phyloP scores from a whole-genome alignment of 1,140 invertebrate species.

The Diorhabda sublineata region DNA sequence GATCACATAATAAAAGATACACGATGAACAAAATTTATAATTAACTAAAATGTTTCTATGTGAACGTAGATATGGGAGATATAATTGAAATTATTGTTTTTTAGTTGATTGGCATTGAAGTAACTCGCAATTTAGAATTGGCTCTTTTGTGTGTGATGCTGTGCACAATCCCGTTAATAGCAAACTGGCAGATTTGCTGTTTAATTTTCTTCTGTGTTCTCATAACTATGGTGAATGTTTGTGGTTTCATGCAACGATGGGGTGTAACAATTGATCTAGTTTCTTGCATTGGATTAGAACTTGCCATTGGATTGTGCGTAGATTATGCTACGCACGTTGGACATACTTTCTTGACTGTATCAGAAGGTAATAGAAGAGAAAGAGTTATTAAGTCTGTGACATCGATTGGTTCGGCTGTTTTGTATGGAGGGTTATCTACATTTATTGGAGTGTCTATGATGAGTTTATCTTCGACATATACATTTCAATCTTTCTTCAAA shows the following conservation, averaged over 20 bases:
- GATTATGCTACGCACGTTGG: constrained; percentile 87
- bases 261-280: constrained; percentile 82
- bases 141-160: constrained; percentile 77
- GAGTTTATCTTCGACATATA: constrained; percentile 69
- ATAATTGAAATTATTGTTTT: constrained; percentile 21
- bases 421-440: constrained; percentile 77
- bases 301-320: constrained; percentile 83
- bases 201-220: constrained; percentile 76
- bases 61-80: not conserved
- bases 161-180: constrained; percentile 74
- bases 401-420: constrained; percentile 73
- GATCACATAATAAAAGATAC: no score
- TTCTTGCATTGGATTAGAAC: constrained; percentile 76
- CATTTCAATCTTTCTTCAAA: constrained; percentile 77
- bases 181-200: constrained; percentile 71
- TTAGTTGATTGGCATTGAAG: constrained; percentile 65
- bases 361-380: constrained; percentile 54
- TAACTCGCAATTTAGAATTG: constrained; percentile 73
- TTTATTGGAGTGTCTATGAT: constrained; percentile 72
- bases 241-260: constrained; percentile 76
- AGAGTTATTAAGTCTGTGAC: constrained; percentile 66
- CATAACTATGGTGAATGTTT: constrained; percentile 74
- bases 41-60: not conserved
- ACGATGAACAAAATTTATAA: not conserved
- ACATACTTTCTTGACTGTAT: constrained; percentile 67